phyloP scores from a whole-genome alignment of 1,140 invertebrate genomes.

The Rhynchophorus ferrugineus region DNA sequence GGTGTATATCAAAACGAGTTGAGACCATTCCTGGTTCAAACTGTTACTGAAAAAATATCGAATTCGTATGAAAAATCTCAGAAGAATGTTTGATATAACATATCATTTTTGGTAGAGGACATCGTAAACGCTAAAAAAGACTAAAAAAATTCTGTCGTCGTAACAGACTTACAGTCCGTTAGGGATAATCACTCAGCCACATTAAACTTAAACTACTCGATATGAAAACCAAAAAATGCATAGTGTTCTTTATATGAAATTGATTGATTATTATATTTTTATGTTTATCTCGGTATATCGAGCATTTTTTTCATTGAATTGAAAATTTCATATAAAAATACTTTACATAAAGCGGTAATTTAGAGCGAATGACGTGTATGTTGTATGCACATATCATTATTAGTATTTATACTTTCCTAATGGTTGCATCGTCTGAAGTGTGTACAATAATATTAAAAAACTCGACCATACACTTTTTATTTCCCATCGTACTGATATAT shows the following conservation, averaged over 20 bases:
- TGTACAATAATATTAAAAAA: constrained; percentile 33
- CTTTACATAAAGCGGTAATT: constrained; percentile 17
- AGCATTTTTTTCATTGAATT: background rate
- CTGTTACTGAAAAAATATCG: too few relatives aligned
- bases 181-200: background rate
- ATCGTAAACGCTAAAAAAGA: too few relatives aligned
- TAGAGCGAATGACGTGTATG: constrained; percentile 14
- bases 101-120: background rate
- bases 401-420: constrained; percentile 37
- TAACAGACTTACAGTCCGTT: too few relatives aligned
- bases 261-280: background rate
- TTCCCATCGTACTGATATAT: constrained; percentile 16
- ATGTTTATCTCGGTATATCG: background rate
- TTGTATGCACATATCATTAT: constrained; percentile 36
- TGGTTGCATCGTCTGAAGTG: constrained; percentile 26
- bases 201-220: background rate
- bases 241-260: background rate
- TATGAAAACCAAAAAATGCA: background rate
- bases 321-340: background rate
- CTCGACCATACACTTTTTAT: constrained; percentile 29
- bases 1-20: background rate
- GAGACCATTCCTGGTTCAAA: too few relatives aligned
- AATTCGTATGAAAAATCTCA: background rate
- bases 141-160: too few relatives aligned
- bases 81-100: background rate